Conservation (phyloP, 2,113 vertebrate species). For the Neogobius melanostomus region DNA sequence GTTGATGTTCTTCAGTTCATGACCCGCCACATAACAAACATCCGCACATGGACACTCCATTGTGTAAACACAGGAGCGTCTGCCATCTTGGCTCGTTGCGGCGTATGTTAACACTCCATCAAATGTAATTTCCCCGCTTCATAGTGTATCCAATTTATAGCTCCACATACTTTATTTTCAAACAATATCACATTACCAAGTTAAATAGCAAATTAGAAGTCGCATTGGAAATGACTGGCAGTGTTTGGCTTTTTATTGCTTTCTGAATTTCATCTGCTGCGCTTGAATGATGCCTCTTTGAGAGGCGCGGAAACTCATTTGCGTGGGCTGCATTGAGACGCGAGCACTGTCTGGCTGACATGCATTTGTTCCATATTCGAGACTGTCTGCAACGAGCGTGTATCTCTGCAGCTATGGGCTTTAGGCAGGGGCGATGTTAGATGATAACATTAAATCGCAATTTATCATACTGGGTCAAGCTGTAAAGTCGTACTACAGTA, state of each 20-base stretch:
- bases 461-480: no score
- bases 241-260: constrained; percentile 43
- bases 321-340: constrained; percentile 15
- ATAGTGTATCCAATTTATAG: constrained; percentile 43
- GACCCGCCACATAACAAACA: constrained; percentile 15
- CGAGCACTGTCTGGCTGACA: constrained; percentile 15
- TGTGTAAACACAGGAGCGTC: constrained; percentile 18
- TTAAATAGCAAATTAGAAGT: constrained; percentile 51
- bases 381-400: background rate
- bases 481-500: no score
- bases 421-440: background rate
- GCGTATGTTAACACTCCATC: constrained; percentile 31
- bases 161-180: constrained; percentile 39
- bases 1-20: constrained; percentile 6
- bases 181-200: constrained; percentile 22
- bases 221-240: constrained; percentile 10
- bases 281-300: constrained; percentile 47
- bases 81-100: constrained; percentile 17
- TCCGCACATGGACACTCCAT: constrained; percentile 1
- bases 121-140: constrained; percentile 14
- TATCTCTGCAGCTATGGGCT: background rate
- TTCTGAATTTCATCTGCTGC: constrained; percentile 43
- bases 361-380: constrained; percentile 10
- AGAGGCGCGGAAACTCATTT: constrained; percentile 24
- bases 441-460: no score